Evolutionary conservation across 2,888 invertebrate species (phyloP).

Genomic region (Hemistola chrysoprasaria): DNA sequence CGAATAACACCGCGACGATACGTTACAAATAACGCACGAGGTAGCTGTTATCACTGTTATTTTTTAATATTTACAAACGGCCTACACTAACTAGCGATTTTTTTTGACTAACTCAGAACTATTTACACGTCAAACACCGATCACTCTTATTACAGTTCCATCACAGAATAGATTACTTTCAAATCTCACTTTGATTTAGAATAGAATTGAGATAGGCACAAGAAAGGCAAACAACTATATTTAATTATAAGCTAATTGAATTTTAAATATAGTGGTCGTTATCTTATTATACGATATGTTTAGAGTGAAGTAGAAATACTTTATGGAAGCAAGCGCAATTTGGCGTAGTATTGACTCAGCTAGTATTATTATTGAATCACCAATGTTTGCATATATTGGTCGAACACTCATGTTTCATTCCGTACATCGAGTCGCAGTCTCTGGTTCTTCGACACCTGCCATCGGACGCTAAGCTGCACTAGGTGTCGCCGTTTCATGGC

Average conservation of each 20-base stretch:
- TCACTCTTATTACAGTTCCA: conserved; percentile 60
- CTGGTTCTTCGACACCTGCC: conserved; percentile 76
- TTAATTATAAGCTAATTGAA: conserved; percentile 56
- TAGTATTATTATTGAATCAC: conserved; percentile 36
- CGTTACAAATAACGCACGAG: conserved; percentile 16
- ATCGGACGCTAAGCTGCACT: conserved; percentile 64
- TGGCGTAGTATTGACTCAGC: conserved; percentile 57
- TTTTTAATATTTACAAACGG: conserved; percentile 37
- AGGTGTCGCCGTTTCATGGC: conserved; percentile 76
- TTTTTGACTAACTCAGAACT: conserved; percentile 31
- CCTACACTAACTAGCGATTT: conserved; percentile 51
- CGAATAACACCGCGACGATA: conserved; percentile 16
- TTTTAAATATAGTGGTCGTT: conserved; percentile 56
- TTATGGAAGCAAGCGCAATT: conserved; percentile 80
- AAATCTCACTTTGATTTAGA: conserved; percentile 66
- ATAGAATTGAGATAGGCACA: conserved; percentile 73
- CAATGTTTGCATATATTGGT: conserved; percentile 32
- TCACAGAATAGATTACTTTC: conserved; percentile 66
- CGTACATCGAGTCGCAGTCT: conserved; percentile 76
- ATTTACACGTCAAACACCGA: conserved; percentile 58
- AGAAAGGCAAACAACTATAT: conserved; percentile 70
- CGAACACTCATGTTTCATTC: conserved; percentile 73
- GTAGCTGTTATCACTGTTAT: conserved; percentile 24
- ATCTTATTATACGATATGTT: conserved; percentile 74
- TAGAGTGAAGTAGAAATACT: conserved; percentile 63